Base-by-base conservation (phyloP, 2,888 invertebrate species). In the Lithodes maja region DNA sequence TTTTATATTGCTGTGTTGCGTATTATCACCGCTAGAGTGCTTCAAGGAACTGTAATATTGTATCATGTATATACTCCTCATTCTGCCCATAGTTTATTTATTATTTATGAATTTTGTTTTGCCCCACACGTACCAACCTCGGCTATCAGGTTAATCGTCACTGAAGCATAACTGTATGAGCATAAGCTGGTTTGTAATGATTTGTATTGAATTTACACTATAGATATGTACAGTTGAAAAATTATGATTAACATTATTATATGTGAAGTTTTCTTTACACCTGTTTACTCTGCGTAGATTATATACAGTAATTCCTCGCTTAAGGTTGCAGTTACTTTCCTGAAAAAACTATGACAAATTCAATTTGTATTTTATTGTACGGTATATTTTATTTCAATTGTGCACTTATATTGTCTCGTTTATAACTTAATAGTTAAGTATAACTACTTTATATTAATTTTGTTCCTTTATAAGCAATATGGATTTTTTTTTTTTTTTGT, bases 221-320 rank as follows among this genome's bases (percentile, higher is more conserved):
- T 87, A 87, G 87, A 87, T 89, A 85, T 89, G 88, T 89, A 89
- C 88, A 89, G 88, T 85, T 85, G 80, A 89, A 33, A 33, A 85
- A 81, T 61, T 84, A 89, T 81, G 81, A 89, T 84, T 89, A 89
- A 89, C 81, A 81, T 61, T 17, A 85, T 33, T 81, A 82, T 33
- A 7, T 17, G 1, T 50, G 50, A 3, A 33, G 74, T 74, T 12
- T 74, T 74, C 5, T 74, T 17, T 33, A 33, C 33, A 33, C 33
- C 33, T 33, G 33, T 33, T 33, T 33, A 33, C 33, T 33, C 33
- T 33, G 33, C 33, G 33, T 33, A 33, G 33, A 33, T 33, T 33
- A 33, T 33, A 33, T 33, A 33, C 33, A 33, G 33, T 33, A 33
- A 33, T 33, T 33, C 33, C 33, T 33, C 33, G 33, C 33, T 33